Percentiles rank a stretch among this genome's conserved stretches.
phyloP scores from a whole-genome alignment of 2,888 invertebrate species.

The Rambutsinella grinnellia region DNA sequence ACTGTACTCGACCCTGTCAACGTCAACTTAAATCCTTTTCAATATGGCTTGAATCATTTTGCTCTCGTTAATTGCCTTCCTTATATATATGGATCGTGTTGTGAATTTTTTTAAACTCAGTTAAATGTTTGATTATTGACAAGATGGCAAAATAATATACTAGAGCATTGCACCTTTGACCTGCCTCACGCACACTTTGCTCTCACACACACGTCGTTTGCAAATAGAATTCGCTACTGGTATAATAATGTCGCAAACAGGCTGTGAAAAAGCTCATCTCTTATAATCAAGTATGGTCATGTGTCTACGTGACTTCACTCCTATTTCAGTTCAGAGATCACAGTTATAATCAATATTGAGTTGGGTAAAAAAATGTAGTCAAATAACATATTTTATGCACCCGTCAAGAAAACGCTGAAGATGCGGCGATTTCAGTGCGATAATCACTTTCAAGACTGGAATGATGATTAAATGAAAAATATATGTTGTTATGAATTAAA shows the following conservation, averaged over 20 bases:
- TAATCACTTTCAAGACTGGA: no score
- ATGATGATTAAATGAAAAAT: no score
- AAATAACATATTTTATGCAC: no score
- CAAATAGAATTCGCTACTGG: not conserved
- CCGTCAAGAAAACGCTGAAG: no score
- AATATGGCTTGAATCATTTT: not conserved
- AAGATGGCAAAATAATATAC: constrained; percentile 24
- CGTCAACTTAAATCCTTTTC: constrained; percentile 24
- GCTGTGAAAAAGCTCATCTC: not conserved
- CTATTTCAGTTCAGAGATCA: no score
- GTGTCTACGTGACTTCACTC: not conserved
- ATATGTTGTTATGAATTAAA: no score
- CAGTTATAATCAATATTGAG: no score
- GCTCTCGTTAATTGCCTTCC: constrained; percentile 10
- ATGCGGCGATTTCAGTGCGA: no score
- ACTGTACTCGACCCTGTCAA: constrained; percentile 36
- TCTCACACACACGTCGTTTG: constrained; percentile 2
- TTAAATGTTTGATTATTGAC: constrained; percentile 54
- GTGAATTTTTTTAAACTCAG: constrained; percentile 48
- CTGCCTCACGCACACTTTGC: constrained; percentile 49
- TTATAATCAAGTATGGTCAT: constrained; percentile 16
- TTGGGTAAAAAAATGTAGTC: no score
- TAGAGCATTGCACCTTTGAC: constrained; percentile 54
- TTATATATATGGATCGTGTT: constrained; percentile 39
- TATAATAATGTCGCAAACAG: not conserved